phyloP scores from a whole-genome alignment of 2,113 vertebrate genomes.

The Rhodinocichla rosea region DNA sequence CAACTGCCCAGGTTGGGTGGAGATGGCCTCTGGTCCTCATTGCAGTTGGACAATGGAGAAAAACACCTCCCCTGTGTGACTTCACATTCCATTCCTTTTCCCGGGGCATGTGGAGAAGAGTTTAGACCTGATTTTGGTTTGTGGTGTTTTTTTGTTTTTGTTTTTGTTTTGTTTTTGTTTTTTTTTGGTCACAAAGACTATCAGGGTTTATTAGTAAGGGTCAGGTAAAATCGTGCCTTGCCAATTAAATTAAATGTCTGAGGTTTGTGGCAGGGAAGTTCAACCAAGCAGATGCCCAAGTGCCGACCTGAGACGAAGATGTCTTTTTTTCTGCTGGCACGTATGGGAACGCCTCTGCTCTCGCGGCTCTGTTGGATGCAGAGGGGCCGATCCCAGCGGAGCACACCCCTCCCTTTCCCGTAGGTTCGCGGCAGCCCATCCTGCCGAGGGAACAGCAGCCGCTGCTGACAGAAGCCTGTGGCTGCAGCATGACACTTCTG shows the following conservation, averaged over 20 bases:
- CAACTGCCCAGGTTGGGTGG: not conserved
- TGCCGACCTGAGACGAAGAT: not conserved
- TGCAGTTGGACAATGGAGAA: accelerated
- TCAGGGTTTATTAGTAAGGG: not conserved
- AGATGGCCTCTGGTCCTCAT: accelerated
- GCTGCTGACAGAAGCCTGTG: not conserved
- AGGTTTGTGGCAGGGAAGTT: not conserved
- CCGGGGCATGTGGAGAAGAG: accelerated
- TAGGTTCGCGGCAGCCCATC: not conserved
- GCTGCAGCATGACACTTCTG: not conserved
- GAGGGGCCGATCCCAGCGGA: not conserved
- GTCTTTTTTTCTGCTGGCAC: not conserved
- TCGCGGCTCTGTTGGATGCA: not conserved
- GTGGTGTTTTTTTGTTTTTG: not conserved
- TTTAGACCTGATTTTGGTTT: not conserved
- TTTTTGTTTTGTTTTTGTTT: not conserved
- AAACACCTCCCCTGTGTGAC: not conserved
- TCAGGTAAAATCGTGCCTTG: not conserved
- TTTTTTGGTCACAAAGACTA: not conserved
- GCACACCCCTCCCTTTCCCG: not conserved
- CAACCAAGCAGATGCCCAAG: not conserved
- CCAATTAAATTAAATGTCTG: not conserved
- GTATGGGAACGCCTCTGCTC: not conserved
- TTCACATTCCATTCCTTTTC: not conserved
- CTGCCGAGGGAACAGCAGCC: not conserved